Evolutionary conservation across 2,113 vertebrate species (phyloP), one percentile per base, ranked within the genome.

Genomic region (Ailuropoda melanoleuca): DNA sequence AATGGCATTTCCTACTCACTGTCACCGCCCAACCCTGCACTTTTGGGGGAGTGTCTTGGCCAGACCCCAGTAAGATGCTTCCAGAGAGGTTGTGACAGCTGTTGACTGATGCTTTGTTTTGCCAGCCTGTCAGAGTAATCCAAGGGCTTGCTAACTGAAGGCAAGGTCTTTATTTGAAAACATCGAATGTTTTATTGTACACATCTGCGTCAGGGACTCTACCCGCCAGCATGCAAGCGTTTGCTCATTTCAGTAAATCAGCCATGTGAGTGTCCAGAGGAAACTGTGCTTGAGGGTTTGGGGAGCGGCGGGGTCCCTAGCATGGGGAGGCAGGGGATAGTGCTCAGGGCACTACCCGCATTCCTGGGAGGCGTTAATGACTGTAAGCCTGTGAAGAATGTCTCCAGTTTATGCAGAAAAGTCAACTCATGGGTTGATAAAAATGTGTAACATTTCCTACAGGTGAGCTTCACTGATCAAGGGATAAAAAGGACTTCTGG

Each of bases 371-470:
- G 98, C 98, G 97, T 98, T 98, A 98, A 98, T 70, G 97, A 98
- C 97, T 96, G 98, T 96, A 97, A 98, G 97, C 97, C 97, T 98
- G 98, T 98, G 97, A 98, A 98, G 98, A 99, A 99, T 99, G 98
- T 99, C 97, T 98, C 96, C 70, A 97, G 96, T 91, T 99, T 98
- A 97, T 92, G 97, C 97, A 98, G 94, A 75, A 98, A 98, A 98
- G 95, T 98, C 98, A 98, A 98, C 97, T 95, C 93, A 84, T 95
- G n/a, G 31, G 98, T 98, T 99, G 98, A 98, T 99, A 98, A 98
- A 98, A 98, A 98, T 98, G 99, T 98, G 97, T 98, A 97, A 98
- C 91, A 98, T 99, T 99, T 99, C 99, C 98, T 98, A 98, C 98
- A 98, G 98, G 99, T 99, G 98, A 99, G 98, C 95, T 97, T 95